phyloP scores from a whole-genome alignment of 2,797 vertebrate genomes.

The Sebastes reedi region DNA sequence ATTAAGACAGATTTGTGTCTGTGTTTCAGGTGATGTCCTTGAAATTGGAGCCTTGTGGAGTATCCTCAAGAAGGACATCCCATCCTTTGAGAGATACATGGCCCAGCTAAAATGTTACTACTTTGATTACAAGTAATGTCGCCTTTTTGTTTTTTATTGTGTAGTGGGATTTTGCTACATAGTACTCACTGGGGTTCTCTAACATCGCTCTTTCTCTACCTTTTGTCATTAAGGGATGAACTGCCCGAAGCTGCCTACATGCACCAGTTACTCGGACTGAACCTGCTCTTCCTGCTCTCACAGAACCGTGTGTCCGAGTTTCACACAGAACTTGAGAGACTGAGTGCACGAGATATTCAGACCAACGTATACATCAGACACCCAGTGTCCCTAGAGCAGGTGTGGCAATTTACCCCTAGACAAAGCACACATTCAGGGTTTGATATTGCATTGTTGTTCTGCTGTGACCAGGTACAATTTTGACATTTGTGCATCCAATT shows the following conservation, averaged over 20 bases:
- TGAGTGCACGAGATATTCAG: slow-evolving; percentile 92
- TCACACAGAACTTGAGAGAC: slow-evolving; percentile 93
- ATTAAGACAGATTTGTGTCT: neutral
- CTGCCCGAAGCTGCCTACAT: slow-evolving; percentile 92
- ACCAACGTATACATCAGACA: slow-evolving; percentile 95
- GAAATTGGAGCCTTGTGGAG: slow-evolving; percentile 96
- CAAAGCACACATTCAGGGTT: neutral
- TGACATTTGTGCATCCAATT: neutral
- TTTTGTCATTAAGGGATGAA: slow-evolving; percentile 83
- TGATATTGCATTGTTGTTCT: neutral
- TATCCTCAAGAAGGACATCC: slow-evolving; percentile 95
- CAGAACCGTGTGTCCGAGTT: slow-evolving; percentile 97
- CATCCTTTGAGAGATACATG: slow-evolving; percentile 95
- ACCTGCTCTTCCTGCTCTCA: slow-evolving; percentile 95
- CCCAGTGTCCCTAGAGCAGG: slow-evolving; percentile 95
- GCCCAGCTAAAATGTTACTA: slow-evolving; percentile 98
- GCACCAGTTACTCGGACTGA: slow-evolving; percentile 94
- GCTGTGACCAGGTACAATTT: neutral
- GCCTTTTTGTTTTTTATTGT: neutral
- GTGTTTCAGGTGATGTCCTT: slow-evolving; percentile 89
- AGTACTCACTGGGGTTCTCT: neutral
- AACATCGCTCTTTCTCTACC: neutral
- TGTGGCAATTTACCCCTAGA: slow-evolving; percentile 40
- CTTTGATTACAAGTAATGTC: slow-evolving; percentile 94
- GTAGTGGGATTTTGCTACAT: neutral